These are phyloP conservation scores for Epistrophe eligans DNA, from an alignment of 2,888 invertebrate species.

Conservation along the genomic window DNA sequence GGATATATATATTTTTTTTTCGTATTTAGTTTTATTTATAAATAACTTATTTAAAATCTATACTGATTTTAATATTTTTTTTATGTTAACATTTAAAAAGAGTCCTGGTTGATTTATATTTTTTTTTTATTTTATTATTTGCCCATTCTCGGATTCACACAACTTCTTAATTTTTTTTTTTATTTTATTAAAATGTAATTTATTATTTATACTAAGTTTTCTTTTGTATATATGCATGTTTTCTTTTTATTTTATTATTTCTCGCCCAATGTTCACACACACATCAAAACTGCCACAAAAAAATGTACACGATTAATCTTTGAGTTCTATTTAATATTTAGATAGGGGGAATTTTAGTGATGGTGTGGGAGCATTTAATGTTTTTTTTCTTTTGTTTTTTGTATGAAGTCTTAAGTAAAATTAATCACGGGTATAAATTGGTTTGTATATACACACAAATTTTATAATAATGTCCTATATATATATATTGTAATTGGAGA, in stretches of 20 bases:
- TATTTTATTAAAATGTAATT: slow-evolving; percentile 64
- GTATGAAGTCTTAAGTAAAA: slow-evolving; percentile 69
- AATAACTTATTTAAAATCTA: slow-evolving; percentile 83
- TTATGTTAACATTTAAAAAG: slow-evolving; percentile 76
- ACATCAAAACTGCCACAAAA: slow-evolving; percentile 70
- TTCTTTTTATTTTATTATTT: slow-evolving; percentile 37
- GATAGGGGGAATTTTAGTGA: slow-evolving; percentile 29
- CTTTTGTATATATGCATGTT: slow-evolving; percentile 47
- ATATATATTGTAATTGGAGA: slow-evolving; percentile 59
- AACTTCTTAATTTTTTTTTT: slow-evolving; percentile 58
- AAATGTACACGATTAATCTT: slow-evolving; percentile 72
- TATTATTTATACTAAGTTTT: slow-evolving; percentile 69
- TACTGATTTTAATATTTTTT: slow-evolving; percentile 78
- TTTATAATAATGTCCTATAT: slow-evolving; percentile 58
- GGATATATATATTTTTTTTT: slow-evolving; percentile 77
- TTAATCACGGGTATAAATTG: slow-evolving; percentile 74
- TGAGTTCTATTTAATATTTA: slow-evolving; percentile 53
- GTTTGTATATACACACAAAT: slow-evolving; percentile 66
- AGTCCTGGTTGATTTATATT: slow-evolving; percentile 69
- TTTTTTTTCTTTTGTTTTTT: slow-evolving; percentile 35
- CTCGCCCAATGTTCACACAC: slow-evolving; percentile 64
- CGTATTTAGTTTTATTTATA: slow-evolving; percentile 83
- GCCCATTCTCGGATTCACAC: slow-evolving; percentile 74
- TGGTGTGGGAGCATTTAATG: slow-evolving; percentile 49
- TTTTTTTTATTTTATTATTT: slow-evolving; percentile 48